Conservation (phyloP, 2,888 invertebrate species). For the Stictocephala bisonia region DNA sequence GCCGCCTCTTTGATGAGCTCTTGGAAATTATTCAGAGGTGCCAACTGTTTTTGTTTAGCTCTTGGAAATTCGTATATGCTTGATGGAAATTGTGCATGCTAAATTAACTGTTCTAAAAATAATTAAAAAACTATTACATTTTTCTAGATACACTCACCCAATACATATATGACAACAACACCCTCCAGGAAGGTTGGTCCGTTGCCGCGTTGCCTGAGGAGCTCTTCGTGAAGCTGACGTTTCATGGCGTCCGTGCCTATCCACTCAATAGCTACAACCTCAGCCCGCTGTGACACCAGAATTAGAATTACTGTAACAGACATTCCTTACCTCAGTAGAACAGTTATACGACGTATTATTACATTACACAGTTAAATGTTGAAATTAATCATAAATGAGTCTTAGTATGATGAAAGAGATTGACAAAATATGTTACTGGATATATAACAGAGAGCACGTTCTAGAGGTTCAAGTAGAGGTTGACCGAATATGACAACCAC, state of each 20-base stretch:
- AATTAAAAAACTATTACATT: background rate
- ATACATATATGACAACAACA: constrained; percentile 84
- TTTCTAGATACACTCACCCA: constrained; percentile 69
- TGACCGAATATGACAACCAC: too few species aligned
- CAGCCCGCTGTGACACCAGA: constrained; percentile 91
- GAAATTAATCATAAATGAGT: too few species aligned
- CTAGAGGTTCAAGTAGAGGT: too few species aligned
- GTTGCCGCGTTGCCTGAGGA: constrained; percentile 82
- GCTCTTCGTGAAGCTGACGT: constrained; percentile 71
- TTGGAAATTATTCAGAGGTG: background rate
- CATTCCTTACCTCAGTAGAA: too few species aligned
- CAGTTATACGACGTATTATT: too few species aligned
- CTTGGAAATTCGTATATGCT: background rate
- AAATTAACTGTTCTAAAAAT: background rate
- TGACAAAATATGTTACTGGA: too few species aligned
- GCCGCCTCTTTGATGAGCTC: background rate
- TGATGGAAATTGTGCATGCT: background rate
- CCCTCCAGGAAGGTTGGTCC: constrained; percentile 87
- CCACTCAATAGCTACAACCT: constrained; percentile 79
- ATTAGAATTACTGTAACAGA: constrained; percentile 83
- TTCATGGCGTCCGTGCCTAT: constrained; percentile 80
- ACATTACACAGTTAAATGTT: too few species aligned
- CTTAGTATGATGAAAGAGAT: too few species aligned
- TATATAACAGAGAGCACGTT: too few species aligned
- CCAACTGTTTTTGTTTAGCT: background rate